Conservation (phyloP, 2,888 invertebrate genomes). For the Leptinotarsa tumamoca region DNA sequence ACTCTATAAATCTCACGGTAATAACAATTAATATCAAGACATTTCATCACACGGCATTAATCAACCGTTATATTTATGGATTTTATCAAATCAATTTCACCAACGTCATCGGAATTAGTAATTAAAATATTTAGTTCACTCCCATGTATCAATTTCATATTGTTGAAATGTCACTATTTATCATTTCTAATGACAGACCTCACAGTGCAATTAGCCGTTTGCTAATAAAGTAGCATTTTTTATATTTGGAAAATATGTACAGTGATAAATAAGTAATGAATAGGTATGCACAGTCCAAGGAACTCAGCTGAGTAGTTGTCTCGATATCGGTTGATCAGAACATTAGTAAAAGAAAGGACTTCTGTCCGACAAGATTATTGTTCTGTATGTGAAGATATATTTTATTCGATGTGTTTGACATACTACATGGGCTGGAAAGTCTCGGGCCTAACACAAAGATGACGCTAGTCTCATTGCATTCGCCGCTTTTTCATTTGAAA, state of each 20-base stretch:
- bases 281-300: constrained; percentile 14
- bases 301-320: not conserved
- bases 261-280: constrained; percentile 23
- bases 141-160: constrained; percentile 35
- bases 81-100: not conserved
- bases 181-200: constrained; percentile 26
- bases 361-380: not conserved
- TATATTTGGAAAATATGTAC: not conserved
- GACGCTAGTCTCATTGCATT: too few relatives aligned
- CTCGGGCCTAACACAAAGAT: too few relatives aligned
- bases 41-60: not conserved
- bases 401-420: not conserved
- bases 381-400: not conserved
- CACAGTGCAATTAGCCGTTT: constrained; percentile 15
- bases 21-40: not conserved
- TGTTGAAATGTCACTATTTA: constrained; percentile 29
- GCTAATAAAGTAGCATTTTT: constrained; percentile 18
- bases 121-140: constrained; percentile 26
- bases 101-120: constrained; percentile 6
- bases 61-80: not conserved
- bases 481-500: too few relatives aligned
- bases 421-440: not conserved
- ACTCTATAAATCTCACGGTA: too few relatives aligned
- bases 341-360: not conserved
- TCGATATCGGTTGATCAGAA: not conserved